Base-by-base conservation (phyloP, 1,140 invertebrate species). In the Dendroctonus valens region DNA sequence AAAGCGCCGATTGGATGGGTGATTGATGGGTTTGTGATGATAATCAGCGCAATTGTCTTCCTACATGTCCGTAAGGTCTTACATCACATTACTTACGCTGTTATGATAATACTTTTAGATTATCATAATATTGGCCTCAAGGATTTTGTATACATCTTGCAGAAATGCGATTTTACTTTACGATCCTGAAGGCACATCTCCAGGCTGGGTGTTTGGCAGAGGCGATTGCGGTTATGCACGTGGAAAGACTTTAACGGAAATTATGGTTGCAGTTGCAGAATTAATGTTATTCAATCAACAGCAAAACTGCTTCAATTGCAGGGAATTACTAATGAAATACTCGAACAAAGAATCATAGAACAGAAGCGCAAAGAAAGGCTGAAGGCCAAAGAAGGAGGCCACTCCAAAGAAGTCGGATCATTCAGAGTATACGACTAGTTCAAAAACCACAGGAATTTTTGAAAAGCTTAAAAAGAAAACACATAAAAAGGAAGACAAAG, bases 211-310 rank as follows among this genome's bases (percentile, higher is more conserved):
- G 26, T 77, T 77, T 51, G 72, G 73, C 0, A 68, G 72, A 52
- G 74, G 74, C 7, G 71, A 73, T 41, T 73, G 66, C 64, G 73
- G 73, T 5, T 73, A 72, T 55, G 49, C 69, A 38, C 38, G 71
- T 39, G 73, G 71, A 37, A 74, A 73, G 69, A 70, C 70, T 0
- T 46, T 73, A 15, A 42, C 61, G 7, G 71, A 75, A 65, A 69
- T 73, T 14, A 73, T 74, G 74, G 71, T 64, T 41, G 3, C n/a
- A 71, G 63, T 75, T 72, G 83, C 87, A 90, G 79, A 90, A 51
- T 4, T 42, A 52, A 51, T n/a, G 15, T 41, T 61, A 26, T 52
- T 39, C 15, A 55, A 52, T 8, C 15, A 2, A 40, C 15, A 38
- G 9, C 37, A 11, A 8, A 55, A 40, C 37, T 55, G 26, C 9